Conservation (phyloP, 2,113 vertebrate species). For the Rhabdornis inornatus region DNA sequence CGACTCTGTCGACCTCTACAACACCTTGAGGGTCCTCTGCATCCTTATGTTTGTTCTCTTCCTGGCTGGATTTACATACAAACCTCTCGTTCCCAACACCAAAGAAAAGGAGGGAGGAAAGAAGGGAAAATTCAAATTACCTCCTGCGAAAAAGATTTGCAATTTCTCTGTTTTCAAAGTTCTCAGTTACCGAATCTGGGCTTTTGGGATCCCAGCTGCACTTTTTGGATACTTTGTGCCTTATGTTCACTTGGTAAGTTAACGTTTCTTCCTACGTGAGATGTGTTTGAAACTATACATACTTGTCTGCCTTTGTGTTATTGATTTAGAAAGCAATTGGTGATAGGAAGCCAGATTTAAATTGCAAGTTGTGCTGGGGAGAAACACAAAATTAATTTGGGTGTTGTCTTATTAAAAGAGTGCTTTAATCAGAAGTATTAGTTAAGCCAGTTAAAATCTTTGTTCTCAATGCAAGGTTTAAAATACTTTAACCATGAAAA, state of each 20-base stretch:
- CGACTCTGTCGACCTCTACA: conserved; percentile 57
- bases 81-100: conserved; percentile 72
- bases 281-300: neutral
- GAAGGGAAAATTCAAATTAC: conserved; percentile 56
- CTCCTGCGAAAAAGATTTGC: conserved; percentile 77
- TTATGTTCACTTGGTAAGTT: conserved; percentile 95
- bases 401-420: neutral
- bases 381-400: neutral
- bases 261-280: neutral
- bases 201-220: conserved; percentile 88
- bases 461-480: neutral
- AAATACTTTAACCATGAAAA: neutral
- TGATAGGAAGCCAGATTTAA: neutral
- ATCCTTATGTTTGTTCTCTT: conserved; percentile 87
- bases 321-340: neutral
- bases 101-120: conserved; percentile 57
- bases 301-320: neutral
- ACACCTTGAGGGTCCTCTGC: conserved; percentile 84
- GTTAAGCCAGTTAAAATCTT: neutral
- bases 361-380: neutral
- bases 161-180: conserved; percentile 90
- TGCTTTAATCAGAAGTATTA: neutral
- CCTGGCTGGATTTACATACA: conserved; percentile 90
- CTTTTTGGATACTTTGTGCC: conserved; percentile 98
- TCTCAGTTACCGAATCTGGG: conserved; percentile 90